A percentile compares a stretch with the other conserved stretches of the same genome.
Conservation (phyloP, 2,888 invertebrate genomes). For the Drosophila emarginata region DNA sequence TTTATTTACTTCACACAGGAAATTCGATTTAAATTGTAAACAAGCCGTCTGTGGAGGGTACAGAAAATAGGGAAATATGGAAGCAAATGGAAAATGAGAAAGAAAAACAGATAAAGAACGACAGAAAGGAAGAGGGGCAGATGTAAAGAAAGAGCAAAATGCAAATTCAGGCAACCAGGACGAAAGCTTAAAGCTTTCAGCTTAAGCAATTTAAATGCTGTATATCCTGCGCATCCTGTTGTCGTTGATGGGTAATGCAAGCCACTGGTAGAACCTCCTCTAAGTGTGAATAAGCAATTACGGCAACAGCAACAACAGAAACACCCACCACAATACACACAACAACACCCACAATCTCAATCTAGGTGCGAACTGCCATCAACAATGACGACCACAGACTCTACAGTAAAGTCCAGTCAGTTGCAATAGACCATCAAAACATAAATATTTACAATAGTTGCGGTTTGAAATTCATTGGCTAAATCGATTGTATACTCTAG, state of each 20-base stretch:
- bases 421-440: background rate
- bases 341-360: conserved; percentile 65
- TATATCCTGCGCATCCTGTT: conserved; percentile 69
- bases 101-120: background rate
- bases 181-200: conserved; percentile 56
- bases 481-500: background rate
- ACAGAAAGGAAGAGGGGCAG: conserved; percentile 1
- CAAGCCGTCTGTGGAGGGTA: conserved; percentile 42
- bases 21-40: conserved; percentile 75
- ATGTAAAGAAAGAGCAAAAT: conserved; percentile 28
- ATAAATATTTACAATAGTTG: background rate
- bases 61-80: background rate
- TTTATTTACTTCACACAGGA: conserved; percentile 62
- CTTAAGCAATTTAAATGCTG: conserved; percentile 70
- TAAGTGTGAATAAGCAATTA: conserved; percentile 62
- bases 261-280: conserved; percentile 34
- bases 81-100: background rate
- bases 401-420: conserved; percentile 4
- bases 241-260: conserved; percentile 39
- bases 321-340: conserved; percentile 44
- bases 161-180: conserved; percentile 57
- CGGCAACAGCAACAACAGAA: conserved; percentile 16
- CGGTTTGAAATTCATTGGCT: background rate
- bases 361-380: conserved; percentile 37
- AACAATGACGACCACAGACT: conserved; percentile 1